Base-by-base conservation (phyloP, 2,888 invertebrate genomes). In the Clostera curtula region DNA sequence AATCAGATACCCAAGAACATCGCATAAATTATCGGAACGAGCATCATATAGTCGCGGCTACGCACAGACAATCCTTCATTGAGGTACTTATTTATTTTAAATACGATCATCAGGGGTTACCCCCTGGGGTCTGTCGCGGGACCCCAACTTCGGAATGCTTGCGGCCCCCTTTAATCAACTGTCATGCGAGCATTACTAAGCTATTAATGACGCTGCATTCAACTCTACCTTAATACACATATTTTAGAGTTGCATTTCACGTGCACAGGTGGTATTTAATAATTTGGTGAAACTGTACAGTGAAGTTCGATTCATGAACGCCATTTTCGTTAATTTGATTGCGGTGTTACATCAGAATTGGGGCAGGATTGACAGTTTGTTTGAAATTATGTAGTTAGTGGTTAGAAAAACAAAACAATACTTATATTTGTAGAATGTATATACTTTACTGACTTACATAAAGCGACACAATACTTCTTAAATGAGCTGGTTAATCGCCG, bases 11-110 rank as follows among this genome's bases (percentile, higher is more conserved):
- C 32, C 32, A 29, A 33, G 48, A 34, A 39, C 29, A 46, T 44
- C 35, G 49, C 45, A 49, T 49, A 49, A 48, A 51, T 49, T 50
- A 49, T 51, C 42, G 36, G 48, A 42, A 49, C 34, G 26, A 48
- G 48, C 51, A 51, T 48, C 69, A 66, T 75, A 74, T 47, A 40
- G 38, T 43, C 49, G 47, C 48, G 65, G 52, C 63, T 55, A 61
- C 59, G 63, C 63, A 67, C 71, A 71, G 70, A 83, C 82, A 83
- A 80, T 82, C 82, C 80, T 80, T 80, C 82, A 82, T 76, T 79
- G 80, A 76, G 74, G 82, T 72, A 82, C 82, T 82, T 83, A 83
- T 82, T 82, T 83, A 82, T 83, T 79, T 82, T 80, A 80, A 82
- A 83, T 80, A 80, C 79, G 80, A 82, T 82, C 82, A 79, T 83